phyloP scores from a whole-genome alignment of 1,140 invertebrate species.

The Tribolium madens region DNA sequence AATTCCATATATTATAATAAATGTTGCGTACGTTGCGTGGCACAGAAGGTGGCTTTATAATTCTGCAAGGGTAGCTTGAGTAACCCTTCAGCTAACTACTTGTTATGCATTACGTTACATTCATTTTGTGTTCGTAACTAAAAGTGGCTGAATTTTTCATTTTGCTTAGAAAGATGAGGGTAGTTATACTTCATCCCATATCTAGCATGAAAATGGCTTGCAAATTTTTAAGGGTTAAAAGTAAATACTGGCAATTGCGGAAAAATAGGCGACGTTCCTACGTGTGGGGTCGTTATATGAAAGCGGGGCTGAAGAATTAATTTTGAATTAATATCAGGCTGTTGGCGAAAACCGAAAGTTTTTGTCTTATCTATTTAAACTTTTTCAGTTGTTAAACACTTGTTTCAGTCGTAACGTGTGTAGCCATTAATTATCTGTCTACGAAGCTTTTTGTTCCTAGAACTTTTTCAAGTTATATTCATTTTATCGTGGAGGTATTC shows the following conservation, averaged over 20 bases:
- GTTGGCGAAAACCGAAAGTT: slow-evolving; percentile 33
- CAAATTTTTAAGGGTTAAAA: slow-evolving; percentile 44
- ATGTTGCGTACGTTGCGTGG: slow-evolving; percentile 51
- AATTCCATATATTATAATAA: slow-evolving; percentile 47
- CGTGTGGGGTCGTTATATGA: slow-evolving; percentile 17
- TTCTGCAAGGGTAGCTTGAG: slow-evolving; percentile 59
- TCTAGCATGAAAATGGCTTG: slow-evolving; percentile 52
- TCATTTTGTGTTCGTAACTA: slow-evolving; percentile 64
- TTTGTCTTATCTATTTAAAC: slow-evolving; percentile 44
- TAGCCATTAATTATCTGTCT: slow-evolving; percentile 47
- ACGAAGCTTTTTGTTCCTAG: slow-evolving; percentile 40
- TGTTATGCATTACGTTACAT: slow-evolving; percentile 65
- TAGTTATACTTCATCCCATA: slow-evolving; percentile 59
- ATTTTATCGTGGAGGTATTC: slow-evolving; percentile 47
- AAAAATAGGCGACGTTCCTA: slow-evolving; percentile 16
- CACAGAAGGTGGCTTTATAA: slow-evolving; percentile 62
- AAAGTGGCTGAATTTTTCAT: slow-evolving; percentile 64
- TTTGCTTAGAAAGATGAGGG: slow-evolving; percentile 57
- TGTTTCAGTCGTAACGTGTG: slow-evolving; percentile 47
- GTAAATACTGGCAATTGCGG: slow-evolving; percentile 30
- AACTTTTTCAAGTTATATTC: slow-evolving; percentile 45
- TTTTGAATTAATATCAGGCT: slow-evolving; percentile 38
- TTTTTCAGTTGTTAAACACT: slow-evolving; percentile 46
- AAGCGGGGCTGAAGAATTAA: background rate
- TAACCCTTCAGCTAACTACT: slow-evolving; percentile 65